These are phyloP conservation scores for Sycophila sp. DNA, from an alignment of 1,140 invertebrate species.

Conservation along the genomic window DNA sequence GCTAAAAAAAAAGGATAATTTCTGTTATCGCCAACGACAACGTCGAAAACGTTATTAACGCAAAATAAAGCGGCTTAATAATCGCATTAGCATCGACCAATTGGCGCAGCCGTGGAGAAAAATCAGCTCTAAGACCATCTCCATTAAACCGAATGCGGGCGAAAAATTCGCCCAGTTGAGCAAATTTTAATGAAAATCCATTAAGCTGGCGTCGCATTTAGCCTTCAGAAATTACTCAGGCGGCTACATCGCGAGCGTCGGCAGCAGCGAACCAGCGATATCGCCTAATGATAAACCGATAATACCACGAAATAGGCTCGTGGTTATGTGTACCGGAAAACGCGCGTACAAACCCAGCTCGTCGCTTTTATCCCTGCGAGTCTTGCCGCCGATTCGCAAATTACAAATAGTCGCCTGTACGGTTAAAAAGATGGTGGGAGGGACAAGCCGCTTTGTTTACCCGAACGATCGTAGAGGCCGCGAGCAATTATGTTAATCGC, in stretches of 20 bases:
- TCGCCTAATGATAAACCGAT: slow-evolving; percentile 36
- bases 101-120: no score
- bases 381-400: not conserved
- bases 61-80: no score
- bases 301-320: slow-evolving; percentile 18
- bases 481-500: slow-evolving; percentile 21
- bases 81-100: no score
- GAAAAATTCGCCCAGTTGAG: slow-evolving; percentile 16
- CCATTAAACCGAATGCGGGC: not conserved
- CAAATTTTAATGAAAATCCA: slow-evolving; percentile 36
- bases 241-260: not conserved
- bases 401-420: not conserved
- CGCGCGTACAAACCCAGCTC: no score
- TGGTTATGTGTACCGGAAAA: not conserved
- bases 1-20: no score
- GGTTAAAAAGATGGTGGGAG: not conserved
- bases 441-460: not conserved
- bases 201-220: not conserved
- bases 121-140: not conserved
- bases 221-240: not conserved
- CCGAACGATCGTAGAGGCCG: no score
- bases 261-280: slow-evolving; percentile 12
- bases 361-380: no score
- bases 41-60: no score
- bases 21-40: no score